Evolutionary conservation across 1,140 invertebrate species (phyloP).

Genomic region (Hermatobates lingyangjiaoensis): DNA sequence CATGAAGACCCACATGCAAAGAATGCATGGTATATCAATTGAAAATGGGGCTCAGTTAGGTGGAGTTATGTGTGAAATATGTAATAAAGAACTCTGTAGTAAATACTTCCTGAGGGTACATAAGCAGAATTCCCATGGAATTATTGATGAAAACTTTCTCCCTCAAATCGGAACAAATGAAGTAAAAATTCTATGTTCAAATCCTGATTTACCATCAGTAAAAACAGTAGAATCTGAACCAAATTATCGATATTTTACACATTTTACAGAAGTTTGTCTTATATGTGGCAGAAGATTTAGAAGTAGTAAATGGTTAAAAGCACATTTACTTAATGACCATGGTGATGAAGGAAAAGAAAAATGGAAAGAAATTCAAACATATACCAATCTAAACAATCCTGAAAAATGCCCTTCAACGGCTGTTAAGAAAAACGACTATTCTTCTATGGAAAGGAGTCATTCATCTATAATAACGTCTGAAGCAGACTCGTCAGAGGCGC

Average conservation of each 20-base stretch:
- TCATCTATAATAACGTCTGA: background rate
- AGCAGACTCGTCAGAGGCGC: background rate
- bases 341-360: conserved; percentile 49
- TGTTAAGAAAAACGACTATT: conserved; percentile 6
- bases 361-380: conserved; percentile 34
- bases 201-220: conserved; percentile 5
- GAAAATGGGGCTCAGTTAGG: conserved; percentile 78
- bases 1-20: conserved; percentile 98
- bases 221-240: conserved; percentile 12
- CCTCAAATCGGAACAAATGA: conserved; percentile 13
- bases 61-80: conserved; percentile 88
- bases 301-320: conserved; percentile 73
- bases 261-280: conserved; percentile 62
- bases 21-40: conserved; percentile 95
- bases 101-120: conserved; percentile 94
- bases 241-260: conserved; percentile 36
- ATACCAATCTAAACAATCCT: conserved; percentile 42
- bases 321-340: conserved; percentile 74
- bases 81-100: conserved; percentile 91
- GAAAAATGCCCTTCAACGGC: background rate
- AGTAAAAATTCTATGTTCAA: conserved; percentile 6
- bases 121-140: conserved; percentile 94
- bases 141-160: conserved; percentile 41
- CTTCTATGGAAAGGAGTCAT: background rate
- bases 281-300: conserved; percentile 74